Conservation (phyloP, 1,140 invertebrate species). For the Drosophila albomicans region DNA sequence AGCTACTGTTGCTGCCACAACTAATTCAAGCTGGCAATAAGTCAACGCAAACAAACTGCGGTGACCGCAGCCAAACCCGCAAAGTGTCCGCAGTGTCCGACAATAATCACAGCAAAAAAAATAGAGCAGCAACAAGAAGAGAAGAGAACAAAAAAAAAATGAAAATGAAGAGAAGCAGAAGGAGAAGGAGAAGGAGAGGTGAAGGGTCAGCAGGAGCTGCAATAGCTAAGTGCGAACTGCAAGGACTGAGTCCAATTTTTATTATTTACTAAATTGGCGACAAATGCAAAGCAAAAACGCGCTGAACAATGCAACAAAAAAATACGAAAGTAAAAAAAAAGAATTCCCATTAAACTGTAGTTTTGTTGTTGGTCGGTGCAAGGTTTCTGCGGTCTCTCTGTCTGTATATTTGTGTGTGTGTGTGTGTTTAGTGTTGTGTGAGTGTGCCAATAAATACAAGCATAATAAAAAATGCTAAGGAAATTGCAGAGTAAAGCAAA, state of each 20-base stretch:
- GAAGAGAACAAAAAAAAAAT: slow-evolving; percentile 8
- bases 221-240: slow-evolving; percentile 71
- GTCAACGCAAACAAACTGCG: slow-evolving; percentile 72
- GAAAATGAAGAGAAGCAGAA: background rate
- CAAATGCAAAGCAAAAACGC: slow-evolving; percentile 71
- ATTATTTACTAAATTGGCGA: slow-evolving; percentile 81
- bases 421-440: slow-evolving; percentile 26
- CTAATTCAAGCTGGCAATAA: slow-evolving; percentile 76
- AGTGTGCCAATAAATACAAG: slow-evolving; percentile 73
- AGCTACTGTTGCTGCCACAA: slow-evolving; percentile 45
- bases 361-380: slow-evolving; percentile 30
- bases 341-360: slow-evolving; percentile 72
- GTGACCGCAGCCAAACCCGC: slow-evolving; percentile 64
- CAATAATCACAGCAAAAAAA: slow-evolving; percentile 26
- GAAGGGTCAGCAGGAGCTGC: slow-evolving; percentile 12
- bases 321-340: slow-evolving; percentile 21
- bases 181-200: too few relatives aligned
- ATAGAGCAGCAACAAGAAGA: slow-evolving; percentile 4
- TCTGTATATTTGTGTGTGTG: too few relatives aligned
- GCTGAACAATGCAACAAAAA: slow-evolving; percentile 29
- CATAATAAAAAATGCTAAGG: slow-evolving; percentile 82
- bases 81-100: slow-evolving; percentile 69
- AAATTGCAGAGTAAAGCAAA: slow-evolving; percentile 83
- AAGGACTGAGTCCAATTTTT: slow-evolving; percentile 74
- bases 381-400: slow-evolving; percentile 27